A percentile compares a stretch with the other conserved stretches of the same genome.
phyloP scores from a whole-genome alignment of 2,888 invertebrate species.

The Venustoraphidia nigricollis region DNA sequence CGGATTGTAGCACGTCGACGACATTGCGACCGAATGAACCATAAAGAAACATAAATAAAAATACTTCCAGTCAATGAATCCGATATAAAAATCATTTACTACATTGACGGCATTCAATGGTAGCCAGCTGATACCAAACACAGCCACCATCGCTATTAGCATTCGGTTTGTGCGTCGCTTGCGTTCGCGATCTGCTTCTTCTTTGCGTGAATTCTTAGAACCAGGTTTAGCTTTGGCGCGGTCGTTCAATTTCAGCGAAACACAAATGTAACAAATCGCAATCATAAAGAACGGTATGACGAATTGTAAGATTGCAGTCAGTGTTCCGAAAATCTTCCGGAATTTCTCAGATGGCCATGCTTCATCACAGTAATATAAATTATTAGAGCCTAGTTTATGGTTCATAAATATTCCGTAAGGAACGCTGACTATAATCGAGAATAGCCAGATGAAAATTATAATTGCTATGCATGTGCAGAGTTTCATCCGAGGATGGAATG shows the following conservation, averaged over 20 bases:
- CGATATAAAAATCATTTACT: constrained; percentile 63
- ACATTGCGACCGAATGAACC: constrained; percentile 82
- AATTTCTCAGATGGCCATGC: constrained; percentile 78
- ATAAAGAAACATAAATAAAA: constrained; percentile 82
- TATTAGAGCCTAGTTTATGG: constrained; percentile 30
- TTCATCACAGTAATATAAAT: constrained; percentile 58
- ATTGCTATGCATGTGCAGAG: constrained; percentile 70
- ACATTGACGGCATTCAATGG: constrained; percentile 84
- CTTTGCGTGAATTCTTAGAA: constrained; percentile 67
- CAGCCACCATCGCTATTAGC: constrained; percentile 94
- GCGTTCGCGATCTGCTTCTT: constrained; percentile 77
- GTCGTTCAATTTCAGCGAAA: constrained; percentile 75
- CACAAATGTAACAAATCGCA: constrained; percentile 84
- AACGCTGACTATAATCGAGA: constrained; percentile 71
- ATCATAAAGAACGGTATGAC: constrained; percentile 88
- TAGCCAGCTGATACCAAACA: constrained; percentile 93
- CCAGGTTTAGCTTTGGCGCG: constrained; percentile 75
- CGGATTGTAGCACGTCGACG: constrained; percentile 87
- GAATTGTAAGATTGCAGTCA: constrained; percentile 84
- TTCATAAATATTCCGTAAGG: constrained; percentile 84
- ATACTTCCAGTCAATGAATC: constrained; percentile 60
- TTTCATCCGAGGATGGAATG: constrained; percentile 86
- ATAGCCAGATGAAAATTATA: constrained; percentile 81
- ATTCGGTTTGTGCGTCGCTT: constrained; percentile 89
- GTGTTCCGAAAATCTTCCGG: constrained; percentile 66